A percentile compares a stretch with the other conserved stretches of the same genome.
phyloP scores from a whole-genome alignment of 2,113 vertebrate genomes.

The Zosterops japonicus region DNA sequence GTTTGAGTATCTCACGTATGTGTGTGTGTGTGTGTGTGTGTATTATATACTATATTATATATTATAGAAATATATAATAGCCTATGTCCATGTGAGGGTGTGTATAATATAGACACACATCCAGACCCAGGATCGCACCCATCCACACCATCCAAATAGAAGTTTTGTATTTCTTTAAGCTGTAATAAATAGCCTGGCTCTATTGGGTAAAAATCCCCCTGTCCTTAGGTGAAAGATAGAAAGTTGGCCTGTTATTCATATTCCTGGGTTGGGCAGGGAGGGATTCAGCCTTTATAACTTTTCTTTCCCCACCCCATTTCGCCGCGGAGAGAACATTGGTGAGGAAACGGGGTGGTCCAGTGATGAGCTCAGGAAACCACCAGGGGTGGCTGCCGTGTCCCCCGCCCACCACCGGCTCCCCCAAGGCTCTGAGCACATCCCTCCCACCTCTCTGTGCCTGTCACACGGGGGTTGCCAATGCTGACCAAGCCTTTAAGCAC shows the following conservation, averaged over 20 bases:
- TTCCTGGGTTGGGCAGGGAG: background rate
- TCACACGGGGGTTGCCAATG: background rate
- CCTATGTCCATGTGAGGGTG: background rate
- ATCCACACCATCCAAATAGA: background rate
- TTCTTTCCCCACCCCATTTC: background rate
- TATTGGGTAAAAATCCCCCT: background rate
- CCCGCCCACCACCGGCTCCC: background rate
- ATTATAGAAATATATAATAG: slow-evolving; percentile 61
- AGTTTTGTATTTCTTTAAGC: background rate
- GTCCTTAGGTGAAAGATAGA: background rate
- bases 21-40: background rate
- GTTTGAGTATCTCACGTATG: background rate
- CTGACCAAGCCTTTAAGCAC: slow-evolving; percentile 53
- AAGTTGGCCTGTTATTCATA: background rate
- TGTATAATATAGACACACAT: slow-evolving; percentile 26
- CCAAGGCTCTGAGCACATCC: background rate
- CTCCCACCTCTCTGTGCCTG: slow-evolving; percentile 41
- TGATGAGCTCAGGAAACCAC: slow-evolving; percentile 42
- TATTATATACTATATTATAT: slow-evolving; percentile 63
- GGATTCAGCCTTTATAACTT: background rate
- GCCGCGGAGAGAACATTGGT: background rate
- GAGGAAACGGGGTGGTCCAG: background rate
- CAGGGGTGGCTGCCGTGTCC: background rate
- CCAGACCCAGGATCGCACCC: background rate
- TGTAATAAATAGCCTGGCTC: slow-evolving; percentile 45